Evolutionary conservation across 92 coral and sea anemone species (phyloP).

Genomic region (Heteractis magnifica): DNA sequence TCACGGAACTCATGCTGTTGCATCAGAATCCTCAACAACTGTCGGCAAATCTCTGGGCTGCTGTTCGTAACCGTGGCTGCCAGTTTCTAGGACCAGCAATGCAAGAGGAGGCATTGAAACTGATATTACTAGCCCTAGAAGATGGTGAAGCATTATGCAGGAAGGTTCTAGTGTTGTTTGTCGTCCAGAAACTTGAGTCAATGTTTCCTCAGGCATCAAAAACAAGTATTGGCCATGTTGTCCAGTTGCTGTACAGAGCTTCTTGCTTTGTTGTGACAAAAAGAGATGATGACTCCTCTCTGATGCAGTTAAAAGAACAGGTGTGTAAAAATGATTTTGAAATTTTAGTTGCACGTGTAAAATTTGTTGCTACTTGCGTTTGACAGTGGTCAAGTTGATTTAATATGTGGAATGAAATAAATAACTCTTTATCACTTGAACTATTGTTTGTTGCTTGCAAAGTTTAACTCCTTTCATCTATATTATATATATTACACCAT

Average conservation of each 20-base stretch:
- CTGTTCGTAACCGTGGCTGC: constrained; percentile 97
- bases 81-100: constrained; percentile 99
- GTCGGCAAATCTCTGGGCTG: constrained; percentile 93
- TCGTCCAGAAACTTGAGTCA: constrained; percentile 79
- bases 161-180: constrained; percentile 94
- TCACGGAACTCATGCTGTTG: constrained; percentile 90
- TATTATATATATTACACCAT: too few species aligned
- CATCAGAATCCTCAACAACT: constrained; percentile 96
- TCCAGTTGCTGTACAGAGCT: constrained; percentile 84
- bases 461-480: too few species aligned
- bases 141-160: constrained; percentile 97
- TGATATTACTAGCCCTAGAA: constrained; percentile 86
- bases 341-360: neutral
- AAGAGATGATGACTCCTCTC: constrained; percentile 93
- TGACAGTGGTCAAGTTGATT: too few species aligned
- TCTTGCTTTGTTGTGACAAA: constrained; percentile 93
- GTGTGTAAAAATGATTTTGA: constrained; percentile 33
- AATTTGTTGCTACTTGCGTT: too few species aligned
- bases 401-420: too few species aligned
- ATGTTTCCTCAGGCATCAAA: constrained; percentile 83
- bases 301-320: constrained; percentile 97
- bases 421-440: too few species aligned
- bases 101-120: constrained; percentile 97
- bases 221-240: constrained; percentile 91
- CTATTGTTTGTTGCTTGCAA: too few species aligned